phyloP scores from a whole-genome alignment of 2,888 invertebrate genomes.

The Hyles lineata region DNA sequence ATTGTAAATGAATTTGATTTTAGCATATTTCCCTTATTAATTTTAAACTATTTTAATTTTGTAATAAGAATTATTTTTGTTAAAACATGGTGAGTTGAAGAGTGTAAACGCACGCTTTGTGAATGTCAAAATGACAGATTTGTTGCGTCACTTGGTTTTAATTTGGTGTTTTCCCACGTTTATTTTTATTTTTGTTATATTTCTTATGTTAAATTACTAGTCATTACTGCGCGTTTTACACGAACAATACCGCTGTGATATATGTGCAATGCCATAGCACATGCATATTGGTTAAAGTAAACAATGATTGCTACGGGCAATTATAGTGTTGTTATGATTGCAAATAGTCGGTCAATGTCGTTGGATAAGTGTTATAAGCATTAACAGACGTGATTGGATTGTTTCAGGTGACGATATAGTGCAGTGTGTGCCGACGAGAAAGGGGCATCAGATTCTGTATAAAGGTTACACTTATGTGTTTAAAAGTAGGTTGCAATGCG shows the following conservation, averaged over 20 bases:
- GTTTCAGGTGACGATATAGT: constrained; percentile 78
- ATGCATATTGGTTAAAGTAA: neutral
- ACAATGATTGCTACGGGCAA: constrained; percentile 3
- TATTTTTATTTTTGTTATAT: constrained; percentile 41
- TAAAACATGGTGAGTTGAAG: neutral
- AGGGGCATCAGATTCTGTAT: constrained; percentile 76
- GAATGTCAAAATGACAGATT: constrained; percentile 34
- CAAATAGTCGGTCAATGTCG: constrained; percentile 25
- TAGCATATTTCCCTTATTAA: no score
- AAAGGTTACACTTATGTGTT: constrained; percentile 79
- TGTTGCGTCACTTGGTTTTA: constrained; percentile 61
- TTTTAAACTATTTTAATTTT: no score
- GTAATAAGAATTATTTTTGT: no score
- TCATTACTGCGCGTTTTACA: constrained; percentile 32
- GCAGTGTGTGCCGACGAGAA: constrained; percentile 77
- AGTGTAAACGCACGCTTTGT: constrained; percentile 13
- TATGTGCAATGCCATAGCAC: neutral
- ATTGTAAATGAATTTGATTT: no score
- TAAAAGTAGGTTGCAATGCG: constrained; percentile 76
- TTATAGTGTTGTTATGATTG: constrained; percentile 23
- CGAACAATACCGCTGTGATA: neutral
- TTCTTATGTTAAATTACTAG: constrained; percentile 27
- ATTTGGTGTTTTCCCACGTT: constrained; percentile 60
- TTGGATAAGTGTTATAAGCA: neutral
- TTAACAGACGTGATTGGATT: constrained; percentile 33